These are phyloP conservation scores for Sciurus vulgaris DNA, from an alignment of 2,797 vertebrate genomes.

Conservation along the genomic window DNA sequence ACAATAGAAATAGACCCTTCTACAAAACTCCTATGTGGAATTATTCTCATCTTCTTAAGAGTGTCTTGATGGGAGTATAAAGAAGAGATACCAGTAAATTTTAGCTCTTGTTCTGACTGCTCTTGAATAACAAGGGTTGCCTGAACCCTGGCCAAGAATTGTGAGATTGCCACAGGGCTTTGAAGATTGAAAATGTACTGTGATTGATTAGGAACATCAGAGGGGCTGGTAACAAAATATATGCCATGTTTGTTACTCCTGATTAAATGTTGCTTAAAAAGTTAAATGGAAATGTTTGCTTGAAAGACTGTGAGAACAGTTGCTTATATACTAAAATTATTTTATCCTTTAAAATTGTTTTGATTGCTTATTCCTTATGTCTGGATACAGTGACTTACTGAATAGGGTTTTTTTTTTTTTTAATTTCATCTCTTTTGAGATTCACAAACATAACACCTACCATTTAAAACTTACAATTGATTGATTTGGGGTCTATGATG, in stretches of 20 bases:
- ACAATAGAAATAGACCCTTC: not conserved
- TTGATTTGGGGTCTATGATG: too few relatives aligned
- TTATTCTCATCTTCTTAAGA: not conserved
- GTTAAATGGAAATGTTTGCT: not conserved
- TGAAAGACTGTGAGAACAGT: not conserved
- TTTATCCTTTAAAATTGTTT: not conserved
- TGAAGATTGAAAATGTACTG: not conserved
- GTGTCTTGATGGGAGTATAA: not conserved
- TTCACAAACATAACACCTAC: too few relatives aligned
- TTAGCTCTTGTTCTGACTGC: not conserved
- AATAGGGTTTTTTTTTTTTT: too few relatives aligned
- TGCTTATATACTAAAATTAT: not conserved
- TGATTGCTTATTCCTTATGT: constrained; percentile 4
- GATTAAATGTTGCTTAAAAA: constrained; percentile 2
- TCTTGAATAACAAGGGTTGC: not conserved
- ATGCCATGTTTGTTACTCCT: not conserved
- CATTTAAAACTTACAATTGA: too few relatives aligned
- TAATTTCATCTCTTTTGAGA: too few relatives aligned
- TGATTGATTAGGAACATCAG: not conserved
- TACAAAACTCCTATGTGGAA: not conserved
- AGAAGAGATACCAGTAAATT: not conserved
- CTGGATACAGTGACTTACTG: not conserved
- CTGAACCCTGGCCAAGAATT: not conserved
- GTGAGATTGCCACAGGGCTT: not conserved
- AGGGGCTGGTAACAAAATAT: not conserved